phyloP scores from a whole-genome alignment of 2,888 invertebrate genomes.

The Digitonthophagus gazella region DNA sequence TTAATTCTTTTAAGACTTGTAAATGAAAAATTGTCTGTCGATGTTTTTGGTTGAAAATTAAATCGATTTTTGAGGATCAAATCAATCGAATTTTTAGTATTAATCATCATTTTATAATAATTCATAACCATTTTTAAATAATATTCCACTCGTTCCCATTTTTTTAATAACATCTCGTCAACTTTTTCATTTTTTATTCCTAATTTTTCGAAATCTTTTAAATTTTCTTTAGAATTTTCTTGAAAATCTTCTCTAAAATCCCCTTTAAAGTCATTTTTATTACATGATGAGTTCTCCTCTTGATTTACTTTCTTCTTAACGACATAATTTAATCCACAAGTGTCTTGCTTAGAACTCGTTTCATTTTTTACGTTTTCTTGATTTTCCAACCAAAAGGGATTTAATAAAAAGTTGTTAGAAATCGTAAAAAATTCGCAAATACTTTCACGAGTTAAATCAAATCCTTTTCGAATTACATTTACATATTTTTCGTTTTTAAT shows the following conservation, averaged over 20 bases:
- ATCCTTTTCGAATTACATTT: too few relatives aligned
- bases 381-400: too few relatives aligned
- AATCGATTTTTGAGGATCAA: neutral
- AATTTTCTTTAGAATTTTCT: neutral
- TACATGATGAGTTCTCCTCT: neutral
- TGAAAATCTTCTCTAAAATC: too few relatives aligned
- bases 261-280: too few relatives aligned
- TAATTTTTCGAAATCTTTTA: neutral
- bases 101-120: constrained; percentile 2
- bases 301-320: neutral
- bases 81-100: neutral
- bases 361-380: too few relatives aligned
- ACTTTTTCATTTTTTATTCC: neutral
- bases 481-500: too few relatives aligned
- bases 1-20: neutral
- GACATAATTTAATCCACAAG: neutral
- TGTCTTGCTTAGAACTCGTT: neutral
- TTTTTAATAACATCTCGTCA: constrained; percentile 8
- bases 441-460: too few relatives aligned
- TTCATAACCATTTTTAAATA: constrained; percentile 11
- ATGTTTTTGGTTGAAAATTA: too few relatives aligned
- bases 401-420: too few relatives aligned
- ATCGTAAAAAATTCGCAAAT: too few relatives aligned
- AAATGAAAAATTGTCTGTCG: too few relatives aligned
- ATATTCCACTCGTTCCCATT: constrained; percentile 3